phyloP scores from a whole-genome alignment of 2,113 vertebrate species.

The Bos javanicus region DNA sequence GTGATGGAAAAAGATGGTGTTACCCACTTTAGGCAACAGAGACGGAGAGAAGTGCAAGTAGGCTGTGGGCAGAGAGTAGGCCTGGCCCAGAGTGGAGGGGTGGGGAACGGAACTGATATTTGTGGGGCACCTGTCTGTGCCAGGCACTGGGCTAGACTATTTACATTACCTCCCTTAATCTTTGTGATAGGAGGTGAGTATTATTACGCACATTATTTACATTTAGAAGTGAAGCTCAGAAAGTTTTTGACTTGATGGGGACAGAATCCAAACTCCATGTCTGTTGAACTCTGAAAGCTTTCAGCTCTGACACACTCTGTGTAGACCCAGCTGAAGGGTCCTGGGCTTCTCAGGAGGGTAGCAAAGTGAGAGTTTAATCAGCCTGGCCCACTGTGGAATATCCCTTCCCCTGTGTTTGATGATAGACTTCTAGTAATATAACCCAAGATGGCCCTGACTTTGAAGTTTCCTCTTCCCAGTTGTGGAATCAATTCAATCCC shows the following conservation, averaged over 20 bases:
- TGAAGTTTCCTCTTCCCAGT: neutral
- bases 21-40: neutral
- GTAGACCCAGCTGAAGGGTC: neutral
- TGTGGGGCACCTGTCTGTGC: too few species aligned
- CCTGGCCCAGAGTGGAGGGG: too few species aligned
- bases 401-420: neutral
- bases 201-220: neutral
- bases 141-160: neutral
- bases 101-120: accelerated
- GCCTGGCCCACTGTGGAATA: neutral
- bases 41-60: too few species aligned
- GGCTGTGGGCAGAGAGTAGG: too few species aligned
- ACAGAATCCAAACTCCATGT: neutral
- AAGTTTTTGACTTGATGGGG: neutral
- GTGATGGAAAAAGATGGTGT: too few species aligned
- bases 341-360: neutral
- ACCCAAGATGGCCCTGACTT: neutral
- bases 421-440: neutral
- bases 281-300: neutral
- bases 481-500: neutral
- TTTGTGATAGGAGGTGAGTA: neutral
- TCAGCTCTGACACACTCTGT: neutral
- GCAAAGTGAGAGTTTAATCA: neutral
- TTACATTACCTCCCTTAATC: neutral
- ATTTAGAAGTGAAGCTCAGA: neutral